A percentile compares a stretch with the other conserved stretches of the same genome.
These are phyloP conservation scores for Tamias sibiricus DNA, from an alignment of 2,113 vertebrate species.

Conservation along the genomic window DNA sequence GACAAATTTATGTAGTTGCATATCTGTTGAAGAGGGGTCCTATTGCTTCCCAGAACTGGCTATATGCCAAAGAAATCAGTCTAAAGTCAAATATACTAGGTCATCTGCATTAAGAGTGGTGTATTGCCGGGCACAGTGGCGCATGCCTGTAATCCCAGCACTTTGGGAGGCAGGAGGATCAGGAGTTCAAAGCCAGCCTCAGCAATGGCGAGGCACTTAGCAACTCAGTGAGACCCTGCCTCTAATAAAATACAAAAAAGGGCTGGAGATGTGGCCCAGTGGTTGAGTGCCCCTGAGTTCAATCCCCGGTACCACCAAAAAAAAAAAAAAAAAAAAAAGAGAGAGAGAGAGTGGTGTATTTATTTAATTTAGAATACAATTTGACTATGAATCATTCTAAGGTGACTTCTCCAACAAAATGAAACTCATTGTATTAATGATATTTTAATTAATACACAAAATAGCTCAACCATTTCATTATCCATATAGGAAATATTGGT, in stretches of 20 bases:
- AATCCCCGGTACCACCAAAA: too few relatives aligned
- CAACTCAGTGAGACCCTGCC: too few relatives aligned
- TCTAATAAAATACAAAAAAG: too few relatives aligned
- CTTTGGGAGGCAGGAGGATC: too few relatives aligned
- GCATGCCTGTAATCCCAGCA: too few relatives aligned
- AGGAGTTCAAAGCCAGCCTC: too few relatives aligned
- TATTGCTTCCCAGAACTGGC: not conserved
- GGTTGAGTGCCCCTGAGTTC: too few relatives aligned
- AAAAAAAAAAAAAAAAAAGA: too few relatives aligned
- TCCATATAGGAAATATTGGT: not conserved
- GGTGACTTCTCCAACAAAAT: conserved; percentile 2
- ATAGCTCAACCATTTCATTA: not conserved
- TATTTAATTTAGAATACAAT: conserved; percentile 13
- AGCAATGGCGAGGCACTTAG: too few relatives aligned
- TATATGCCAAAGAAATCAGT: not conserved
- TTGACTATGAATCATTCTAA: conserved; percentile 20
- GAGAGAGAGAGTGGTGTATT: not conserved
- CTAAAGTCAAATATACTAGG: conserved; percentile 1
- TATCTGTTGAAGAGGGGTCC: not conserved
- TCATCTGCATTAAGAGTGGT: not conserved
- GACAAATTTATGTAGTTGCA: not conserved
- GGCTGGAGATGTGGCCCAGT: too few relatives aligned
- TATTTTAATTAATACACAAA: conserved; percentile 30
- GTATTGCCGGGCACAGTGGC: too few relatives aligned
- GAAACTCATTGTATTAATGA: not conserved